Evolutionary conservation across 2,797 vertebrate species (phyloP).

Genomic region (Typhlichthys eigenmanni): DNA sequence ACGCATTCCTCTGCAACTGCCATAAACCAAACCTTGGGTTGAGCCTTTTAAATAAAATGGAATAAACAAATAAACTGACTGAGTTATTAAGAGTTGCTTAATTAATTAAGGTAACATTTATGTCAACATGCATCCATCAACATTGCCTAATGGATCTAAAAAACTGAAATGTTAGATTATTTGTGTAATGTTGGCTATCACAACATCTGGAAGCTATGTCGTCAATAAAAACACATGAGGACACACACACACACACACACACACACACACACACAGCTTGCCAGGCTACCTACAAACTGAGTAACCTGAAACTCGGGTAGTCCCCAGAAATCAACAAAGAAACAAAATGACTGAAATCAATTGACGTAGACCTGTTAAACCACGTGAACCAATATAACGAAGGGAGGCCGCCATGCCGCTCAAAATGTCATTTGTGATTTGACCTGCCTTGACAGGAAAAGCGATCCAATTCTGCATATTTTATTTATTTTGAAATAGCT

Average conservation of each 20-base stretch:
- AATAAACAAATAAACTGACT: too few species aligned
- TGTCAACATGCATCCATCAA: too few species aligned
- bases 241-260: slow-evolving; percentile 32
- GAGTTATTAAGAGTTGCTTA: too few species aligned
- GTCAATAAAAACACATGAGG: slow-evolving; percentile 55
- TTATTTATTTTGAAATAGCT: too few species aligned
- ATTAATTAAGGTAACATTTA: too few species aligned
- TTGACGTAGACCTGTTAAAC: slow-evolving; percentile 66
- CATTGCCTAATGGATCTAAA: too few species aligned
- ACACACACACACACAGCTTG: slow-evolving; percentile 30
- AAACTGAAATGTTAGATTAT: too few species aligned
- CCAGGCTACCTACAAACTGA: slow-evolving; percentile 45
- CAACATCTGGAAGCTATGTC: slow-evolving; percentile 40
- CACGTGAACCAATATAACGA: slow-evolving; percentile 53
- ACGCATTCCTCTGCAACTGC: too few species aligned
- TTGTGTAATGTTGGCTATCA: slow-evolving; percentile 26
- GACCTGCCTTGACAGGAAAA: slow-evolving; percentile 15
- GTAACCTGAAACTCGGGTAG: slow-evolving; percentile 73
- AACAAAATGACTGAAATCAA: slow-evolving; percentile 76
- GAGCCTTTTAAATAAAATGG: too few species aligned
- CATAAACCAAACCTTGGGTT: too few species aligned
- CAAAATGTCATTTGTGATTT: slow-evolving; percentile 50
- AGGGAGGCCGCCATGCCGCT: slow-evolving; percentile 37
- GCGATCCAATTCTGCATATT: too few species aligned
- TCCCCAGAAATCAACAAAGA: slow-evolving; percentile 72